A percentile compares a stretch with the other conserved stretches of the same genome.
Evolutionary conservation across 2,888 invertebrate genomes (phyloP).

Genomic region (Elaeidobius kamerunicus): DNA sequence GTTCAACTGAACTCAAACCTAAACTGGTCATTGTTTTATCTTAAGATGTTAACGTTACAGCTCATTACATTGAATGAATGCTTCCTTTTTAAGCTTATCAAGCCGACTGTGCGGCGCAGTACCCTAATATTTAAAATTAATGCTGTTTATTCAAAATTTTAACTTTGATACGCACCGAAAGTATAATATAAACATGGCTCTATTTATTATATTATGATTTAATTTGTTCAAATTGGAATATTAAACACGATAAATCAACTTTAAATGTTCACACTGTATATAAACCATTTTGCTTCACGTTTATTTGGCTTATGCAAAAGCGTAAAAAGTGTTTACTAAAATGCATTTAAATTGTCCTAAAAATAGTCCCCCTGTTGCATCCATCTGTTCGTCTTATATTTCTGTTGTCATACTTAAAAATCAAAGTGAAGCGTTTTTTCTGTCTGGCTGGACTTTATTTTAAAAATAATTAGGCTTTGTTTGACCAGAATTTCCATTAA

Average conservation of each 20-base stretch:
- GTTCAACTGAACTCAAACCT: conserved; percentile 8
- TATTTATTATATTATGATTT: too few relatives aligned
- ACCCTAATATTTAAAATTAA: neutral
- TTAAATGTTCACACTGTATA: too few relatives aligned
- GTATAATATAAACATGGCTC: too few relatives aligned
- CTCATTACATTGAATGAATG: conserved; percentile 17
- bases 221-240: too few relatives aligned
- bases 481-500: neutral
- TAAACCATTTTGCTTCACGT: too few relatives aligned
- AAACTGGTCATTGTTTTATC: conserved; percentile 15
- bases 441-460: neutral
- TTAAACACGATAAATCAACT: too few relatives aligned
- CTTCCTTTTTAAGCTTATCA: conserved; percentile 12
- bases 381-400: conserved; percentile 19
- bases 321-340: conserved; percentile 19
- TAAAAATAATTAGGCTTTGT: neutral
- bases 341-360: conserved; percentile 9
- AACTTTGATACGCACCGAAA: too few relatives aligned
- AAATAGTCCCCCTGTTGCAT: conserved; percentile 15
- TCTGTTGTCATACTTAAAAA: conserved; percentile 18
- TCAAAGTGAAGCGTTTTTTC: conserved; percentile 9
- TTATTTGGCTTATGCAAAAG: conserved; percentile 11
- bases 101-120: conserved; percentile 5
- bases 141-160: neutral
- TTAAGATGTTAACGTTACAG: conserved; percentile 7